phyloP scores from a whole-genome alignment of 2,113 vertebrate genomes.

The Poeciliopsis prolifica region DNA sequence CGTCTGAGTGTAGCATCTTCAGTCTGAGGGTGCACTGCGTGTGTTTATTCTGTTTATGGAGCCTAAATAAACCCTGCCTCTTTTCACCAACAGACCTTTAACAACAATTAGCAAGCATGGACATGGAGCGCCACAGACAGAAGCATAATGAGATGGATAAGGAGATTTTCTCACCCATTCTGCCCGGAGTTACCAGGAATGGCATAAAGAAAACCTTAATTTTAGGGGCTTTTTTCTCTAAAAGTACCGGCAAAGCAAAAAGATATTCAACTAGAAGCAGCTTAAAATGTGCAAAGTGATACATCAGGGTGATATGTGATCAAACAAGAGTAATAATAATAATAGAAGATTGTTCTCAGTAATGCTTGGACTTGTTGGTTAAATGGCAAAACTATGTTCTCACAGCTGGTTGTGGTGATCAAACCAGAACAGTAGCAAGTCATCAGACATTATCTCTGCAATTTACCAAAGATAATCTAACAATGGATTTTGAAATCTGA shows the following conservation, averaged over 20 bases:
- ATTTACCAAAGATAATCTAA: background rate
- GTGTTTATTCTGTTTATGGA: constrained; percentile 81
- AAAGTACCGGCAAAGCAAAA: constrained; percentile 2
- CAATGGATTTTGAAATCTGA: background rate
- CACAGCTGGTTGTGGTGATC: background rate
- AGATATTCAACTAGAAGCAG: constrained; percentile 5
- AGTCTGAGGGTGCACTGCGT: constrained; percentile 66
- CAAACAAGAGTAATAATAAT: background rate
- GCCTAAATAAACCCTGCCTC: constrained; percentile 80
- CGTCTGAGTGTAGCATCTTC: constrained; percentile 70
- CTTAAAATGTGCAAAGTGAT: constrained; percentile 9
- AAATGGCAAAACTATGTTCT: background rate
- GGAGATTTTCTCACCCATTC: constrained; percentile 61
- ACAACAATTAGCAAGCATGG: constrained; percentile 81
- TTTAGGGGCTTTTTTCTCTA: constrained; percentile 4
- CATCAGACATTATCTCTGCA: background rate
- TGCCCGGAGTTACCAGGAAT: constrained; percentile 34
- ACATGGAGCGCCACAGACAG: constrained; percentile 67
- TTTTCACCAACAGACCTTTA: constrained; percentile 80
- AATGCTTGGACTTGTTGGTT: background rate
- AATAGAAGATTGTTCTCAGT: background rate
- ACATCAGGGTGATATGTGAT: background rate
- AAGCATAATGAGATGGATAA: constrained; percentile 76
- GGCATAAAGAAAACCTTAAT: constrained; percentile 43
- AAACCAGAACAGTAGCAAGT: background rate